These are phyloP conservation scores for Choloepus hoffmanni DNA, from an alignment of 2,113 vertebrate genomes.

Conservation along the genomic window DNA sequence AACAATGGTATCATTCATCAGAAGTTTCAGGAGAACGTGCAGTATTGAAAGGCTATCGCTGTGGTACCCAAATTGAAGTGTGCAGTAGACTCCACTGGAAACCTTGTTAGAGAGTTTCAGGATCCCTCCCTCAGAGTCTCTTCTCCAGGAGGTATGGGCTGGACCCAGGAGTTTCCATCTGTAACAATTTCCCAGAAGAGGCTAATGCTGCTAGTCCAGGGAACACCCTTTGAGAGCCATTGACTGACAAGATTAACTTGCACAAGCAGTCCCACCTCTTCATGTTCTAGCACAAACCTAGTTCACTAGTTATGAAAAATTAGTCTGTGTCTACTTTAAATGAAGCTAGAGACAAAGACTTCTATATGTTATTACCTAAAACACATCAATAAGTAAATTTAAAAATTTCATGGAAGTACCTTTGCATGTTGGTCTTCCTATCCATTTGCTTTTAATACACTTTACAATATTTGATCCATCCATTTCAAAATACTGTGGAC, in stretches of 20 bases:
- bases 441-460: not conserved
- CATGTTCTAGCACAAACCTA: not conserved
- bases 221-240: rapidly evolving
- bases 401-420: not conserved
- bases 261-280: not conserved
- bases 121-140: not conserved
- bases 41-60: not conserved
- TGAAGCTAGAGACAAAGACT: not conserved
- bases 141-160: not conserved
- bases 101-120: not conserved
- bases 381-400: not conserved
- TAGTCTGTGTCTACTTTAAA: not conserved
- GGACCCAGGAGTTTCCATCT: not conserved
- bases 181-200: not conserved
- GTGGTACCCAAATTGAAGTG: not conserved
- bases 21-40: not conserved
- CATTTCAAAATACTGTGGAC: not conserved
- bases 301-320: not conserved
- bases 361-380: not conserved
- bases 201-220: not conserved
- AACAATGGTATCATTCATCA: not conserved
- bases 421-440: not conserved
- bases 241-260: rapidly evolving
- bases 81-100: not conserved
- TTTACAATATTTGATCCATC: not conserved